Evolutionary conservation across 1,140 invertebrate species (phyloP), one percentile per base, ranked within the genome.

Genomic region (Vanessa tameamea): DNA sequence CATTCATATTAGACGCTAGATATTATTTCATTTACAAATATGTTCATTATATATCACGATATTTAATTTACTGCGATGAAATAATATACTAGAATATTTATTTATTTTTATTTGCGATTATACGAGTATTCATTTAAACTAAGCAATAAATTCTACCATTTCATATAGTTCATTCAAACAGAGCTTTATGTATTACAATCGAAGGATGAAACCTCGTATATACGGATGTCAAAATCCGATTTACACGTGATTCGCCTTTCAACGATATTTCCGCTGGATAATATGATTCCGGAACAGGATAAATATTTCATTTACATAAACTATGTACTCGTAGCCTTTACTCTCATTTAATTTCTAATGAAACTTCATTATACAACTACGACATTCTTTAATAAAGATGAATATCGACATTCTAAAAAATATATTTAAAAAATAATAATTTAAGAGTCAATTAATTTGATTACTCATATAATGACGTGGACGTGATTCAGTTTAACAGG

Each of bases 201-300:
- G 55, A 73, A 53, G 65, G 51, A 69, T 69, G 67, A 47, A 69
- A 69, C 73, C 67, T 75, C 63, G 50, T 75, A 15, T 57, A 70
- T 66, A 63, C 67, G 67, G 73, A 75, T 70, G 67, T 75, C 63
- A 75, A 69, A 66, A 69, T 65, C 51, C 73, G 50, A 73, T 70
- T 57, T 63, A 70, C 68, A 75, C 73, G 67, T 75, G 63, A 69
- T 70, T 65, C 53, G 68, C 55, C 63, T 69, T 48, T 68, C 63
- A 70, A 70, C 47, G 53, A 69, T 65, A 43, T 65, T 65, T 75
- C 73, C 73, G 72, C 16, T 59, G 66, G 66, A 69, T 53, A 11
- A 16, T 64, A 47, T 9, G 47, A 70, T 13, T 43, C 59, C 48
- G 48, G 48, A 63, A 70, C 26, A 23, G 69, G 48, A 71, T 64